Conservation (phyloP, 2,888 invertebrate species). For the Epinotia brunnichana region DNA sequence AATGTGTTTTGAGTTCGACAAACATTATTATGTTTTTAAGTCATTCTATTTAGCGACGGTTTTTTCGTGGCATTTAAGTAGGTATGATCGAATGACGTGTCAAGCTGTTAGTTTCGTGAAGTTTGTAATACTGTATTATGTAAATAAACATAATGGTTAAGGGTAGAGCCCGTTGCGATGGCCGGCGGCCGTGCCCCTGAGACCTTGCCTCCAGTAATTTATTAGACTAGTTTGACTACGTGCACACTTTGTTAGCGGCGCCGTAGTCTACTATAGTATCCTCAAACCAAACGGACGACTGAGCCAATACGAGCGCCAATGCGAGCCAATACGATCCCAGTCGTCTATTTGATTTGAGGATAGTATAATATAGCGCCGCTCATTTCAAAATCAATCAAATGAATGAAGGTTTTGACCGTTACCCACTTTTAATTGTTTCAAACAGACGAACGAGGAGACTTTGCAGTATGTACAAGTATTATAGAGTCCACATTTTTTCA, state of each 20-base stretch:
- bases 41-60: neutral
- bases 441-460: no score
- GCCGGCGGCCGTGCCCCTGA: conserved; percentile 31
- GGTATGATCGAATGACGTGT: neutral
- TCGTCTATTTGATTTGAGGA: no score
- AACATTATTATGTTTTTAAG: conserved; percentile 3
- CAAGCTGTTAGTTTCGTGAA: neutral
- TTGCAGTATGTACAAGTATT: no score
- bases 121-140: neutral
- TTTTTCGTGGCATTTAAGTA: neutral
- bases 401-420: neutral
- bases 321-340: no score
- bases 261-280: conserved; percentile 23
- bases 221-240: conserved; percentile 45
- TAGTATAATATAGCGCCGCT: conserved; percentile 22
- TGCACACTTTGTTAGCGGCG: conserved; percentile 43
- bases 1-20: neutral
- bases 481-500: no score
- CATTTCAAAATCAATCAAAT: conserved; percentile 18
- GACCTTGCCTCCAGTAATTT: conserved; percentile 42
- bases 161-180: neutral
- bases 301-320: no score
- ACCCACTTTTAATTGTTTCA: no score
- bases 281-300: no score
- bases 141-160: neutral